Conservation (phyloP, 2,113 vertebrate species). For the Nesogale talazaci region DNA sequence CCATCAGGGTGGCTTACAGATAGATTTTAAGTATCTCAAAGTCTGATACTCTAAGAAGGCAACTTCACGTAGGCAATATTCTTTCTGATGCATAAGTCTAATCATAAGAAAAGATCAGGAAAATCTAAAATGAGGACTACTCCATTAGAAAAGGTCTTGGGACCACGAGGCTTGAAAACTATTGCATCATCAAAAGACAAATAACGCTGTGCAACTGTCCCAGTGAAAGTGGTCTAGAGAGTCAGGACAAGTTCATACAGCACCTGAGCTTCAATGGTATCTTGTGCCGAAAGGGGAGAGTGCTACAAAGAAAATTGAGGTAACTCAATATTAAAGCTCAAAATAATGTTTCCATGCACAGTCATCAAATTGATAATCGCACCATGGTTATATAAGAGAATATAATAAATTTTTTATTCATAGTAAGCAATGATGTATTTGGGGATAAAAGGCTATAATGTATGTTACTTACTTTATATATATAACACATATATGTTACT, state of each 20-base stretch:
- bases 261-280: neutral
- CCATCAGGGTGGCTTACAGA: neutral
- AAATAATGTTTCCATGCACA: neutral
- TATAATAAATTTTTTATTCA: neutral
- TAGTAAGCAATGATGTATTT: constrained; percentile 12
- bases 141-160: neutral
- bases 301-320: neutral
- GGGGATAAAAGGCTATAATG: neutral
- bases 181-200: neutral
- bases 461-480: neutral
- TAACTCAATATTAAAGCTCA: neutral
- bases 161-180: neutral
- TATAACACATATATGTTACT: too few relatives aligned
- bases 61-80: neutral
- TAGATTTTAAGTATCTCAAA: neutral
- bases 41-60: neutral
- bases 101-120: neutral
- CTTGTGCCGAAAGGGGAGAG: neutral
- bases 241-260: constrained; percentile 11
- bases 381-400: neutral
- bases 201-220: constrained; percentile 2
- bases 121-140: neutral
- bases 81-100: neutral
- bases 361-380: neutral
- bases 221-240: neutral